Evolutionary conservation across 92 coral and sea anemone genomes (phyloP), one percentile per base, ranked within the genome.

Genomic region (Zoanthus sociatus): DNA sequence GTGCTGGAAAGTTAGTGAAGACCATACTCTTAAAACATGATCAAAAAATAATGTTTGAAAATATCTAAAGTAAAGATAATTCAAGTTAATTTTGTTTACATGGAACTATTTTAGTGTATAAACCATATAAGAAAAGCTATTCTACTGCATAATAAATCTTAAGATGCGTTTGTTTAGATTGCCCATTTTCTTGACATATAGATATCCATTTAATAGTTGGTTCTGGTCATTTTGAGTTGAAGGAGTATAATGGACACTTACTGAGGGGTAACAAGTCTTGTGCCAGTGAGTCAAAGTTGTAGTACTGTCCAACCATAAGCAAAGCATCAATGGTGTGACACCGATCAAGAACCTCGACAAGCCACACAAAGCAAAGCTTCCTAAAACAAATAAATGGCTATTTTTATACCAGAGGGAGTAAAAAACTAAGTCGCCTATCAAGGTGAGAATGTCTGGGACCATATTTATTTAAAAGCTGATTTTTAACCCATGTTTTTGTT

Each of bases 341-440:
- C 54, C 75, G 77, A 73, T 95, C 99, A 56, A 97, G 90, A 31
- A 91, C 75, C 56, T 97, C 99, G 42, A 90, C 88, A 44, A 95
- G 79, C 99, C 99, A 97, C 50, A 94, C 97, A 44, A 97, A 61
- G 87, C 98, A 95, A 83, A 97, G 89, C 68, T 83, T 88, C 91
- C 98, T 94, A 87, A 15, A 55, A 88, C 33, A 56, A 63, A 18
- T 50, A 50, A 50, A 7, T 50, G 12, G 12, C 55, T 7, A 50
- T 50, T 50, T 7, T 50, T 50, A 37, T 37, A 37, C 4, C 42
- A 37, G 42, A 37, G 42, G 42, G 4, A 37, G 42, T 37, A 37
- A 37, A 37, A 37, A 37, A 37, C 42, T 37, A 37, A 37, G 4
- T 37, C 42, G 2, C 42, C 42, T 37, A 37, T 37, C 42, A 37